Conservation (phyloP, 2,113 vertebrate genomes). For the Pomatorhinus ruficollis region DNA sequence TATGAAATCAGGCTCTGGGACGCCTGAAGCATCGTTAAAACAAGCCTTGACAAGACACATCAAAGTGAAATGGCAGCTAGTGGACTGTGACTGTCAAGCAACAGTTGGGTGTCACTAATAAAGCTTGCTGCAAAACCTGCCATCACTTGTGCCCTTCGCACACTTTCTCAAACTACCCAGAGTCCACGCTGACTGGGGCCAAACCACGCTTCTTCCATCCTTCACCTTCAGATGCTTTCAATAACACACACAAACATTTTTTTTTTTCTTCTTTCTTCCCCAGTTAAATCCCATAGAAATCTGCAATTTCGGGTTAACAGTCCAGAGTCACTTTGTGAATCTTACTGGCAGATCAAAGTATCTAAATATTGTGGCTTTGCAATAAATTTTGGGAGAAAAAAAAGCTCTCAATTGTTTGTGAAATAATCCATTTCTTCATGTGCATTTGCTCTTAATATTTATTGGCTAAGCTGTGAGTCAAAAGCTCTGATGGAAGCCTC, state of each 20-base stretch:
- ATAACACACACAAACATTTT: background rate
- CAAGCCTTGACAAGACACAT: constrained; percentile 1
- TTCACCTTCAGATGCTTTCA: background rate
- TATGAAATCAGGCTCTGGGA: constrained; percentile 36
- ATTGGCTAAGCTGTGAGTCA: background rate
- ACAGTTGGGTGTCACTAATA: constrained; percentile 9
- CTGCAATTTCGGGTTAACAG: background rate
- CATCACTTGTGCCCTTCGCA: background rate
- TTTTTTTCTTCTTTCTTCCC: background rate
- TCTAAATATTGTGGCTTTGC: background rate
- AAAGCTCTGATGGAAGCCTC: background rate
- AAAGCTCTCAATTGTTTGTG: background rate
- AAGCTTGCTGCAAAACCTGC: background rate
- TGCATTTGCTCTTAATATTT: background rate
- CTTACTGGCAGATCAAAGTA: background rate
- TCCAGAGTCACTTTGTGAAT: background rate
- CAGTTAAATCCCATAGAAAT: background rate
- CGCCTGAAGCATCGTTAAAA: constrained; percentile 23
- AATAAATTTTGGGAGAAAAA: background rate
- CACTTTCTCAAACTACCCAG: background rate
- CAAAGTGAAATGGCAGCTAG: constrained; percentile 13
- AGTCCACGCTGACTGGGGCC: background rate
- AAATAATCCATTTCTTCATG: background rate
- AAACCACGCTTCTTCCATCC: background rate
- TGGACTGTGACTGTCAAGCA: background rate